Percentiles rank a stretch among this genome's conserved stretches.
phyloP scores from a whole-genome alignment of 2,113 vertebrate genomes.

The Entosphenus tridentatus region DNA sequence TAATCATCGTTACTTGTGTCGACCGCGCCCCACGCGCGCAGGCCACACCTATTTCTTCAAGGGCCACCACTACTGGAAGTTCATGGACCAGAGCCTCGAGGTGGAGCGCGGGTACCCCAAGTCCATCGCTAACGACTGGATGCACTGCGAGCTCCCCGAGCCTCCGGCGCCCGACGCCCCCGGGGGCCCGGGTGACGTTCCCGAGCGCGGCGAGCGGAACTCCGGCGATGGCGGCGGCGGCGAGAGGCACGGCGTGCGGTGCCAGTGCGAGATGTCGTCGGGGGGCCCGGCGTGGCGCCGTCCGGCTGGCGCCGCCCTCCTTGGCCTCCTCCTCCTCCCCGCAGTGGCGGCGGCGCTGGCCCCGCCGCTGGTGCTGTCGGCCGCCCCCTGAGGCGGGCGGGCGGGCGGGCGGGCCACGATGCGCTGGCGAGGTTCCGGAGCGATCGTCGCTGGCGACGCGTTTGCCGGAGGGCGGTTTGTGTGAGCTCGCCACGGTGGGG shows the following conservation, averaged over 20 bases:
- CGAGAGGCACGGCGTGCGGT: conserved; percentile 38
- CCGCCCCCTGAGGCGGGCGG: too few relatives aligned
- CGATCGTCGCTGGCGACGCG: too few relatives aligned
- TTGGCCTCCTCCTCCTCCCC: too few relatives aligned
- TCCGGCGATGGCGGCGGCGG: conserved; percentile 35
- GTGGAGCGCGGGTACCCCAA: conserved; percentile 42
- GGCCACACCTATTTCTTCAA: conserved; percentile 82
- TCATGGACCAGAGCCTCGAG: conserved; percentile 45
- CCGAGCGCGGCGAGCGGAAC: conserved; percentile 22
- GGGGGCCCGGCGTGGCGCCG: conserved; percentile 27
- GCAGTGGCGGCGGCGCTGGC: too few relatives aligned
- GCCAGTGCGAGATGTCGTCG: conserved; percentile 31
- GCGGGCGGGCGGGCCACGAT: too few relatives aligned
- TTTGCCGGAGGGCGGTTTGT: too few relatives aligned
- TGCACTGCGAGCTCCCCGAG: conserved; percentile 52
- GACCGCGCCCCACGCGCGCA: conserved; percentile 18
- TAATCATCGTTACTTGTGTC: too few relatives aligned
- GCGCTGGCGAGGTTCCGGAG: too few relatives aligned
- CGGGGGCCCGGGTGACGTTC: conserved; percentile 20
- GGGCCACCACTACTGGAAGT: conserved; percentile 77
- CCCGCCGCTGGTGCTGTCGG: too few relatives aligned
- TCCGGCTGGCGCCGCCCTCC: neutral
- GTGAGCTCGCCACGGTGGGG: too few relatives aligned
- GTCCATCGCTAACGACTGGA: conserved; percentile 63
- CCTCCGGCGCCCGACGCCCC: conserved; percentile 23